Evolutionary conservation across 2,113 vertebrate genomes (phyloP), one percentile per base, ranked within the genome.

Genomic region (Clarias gariepinus): DNA sequence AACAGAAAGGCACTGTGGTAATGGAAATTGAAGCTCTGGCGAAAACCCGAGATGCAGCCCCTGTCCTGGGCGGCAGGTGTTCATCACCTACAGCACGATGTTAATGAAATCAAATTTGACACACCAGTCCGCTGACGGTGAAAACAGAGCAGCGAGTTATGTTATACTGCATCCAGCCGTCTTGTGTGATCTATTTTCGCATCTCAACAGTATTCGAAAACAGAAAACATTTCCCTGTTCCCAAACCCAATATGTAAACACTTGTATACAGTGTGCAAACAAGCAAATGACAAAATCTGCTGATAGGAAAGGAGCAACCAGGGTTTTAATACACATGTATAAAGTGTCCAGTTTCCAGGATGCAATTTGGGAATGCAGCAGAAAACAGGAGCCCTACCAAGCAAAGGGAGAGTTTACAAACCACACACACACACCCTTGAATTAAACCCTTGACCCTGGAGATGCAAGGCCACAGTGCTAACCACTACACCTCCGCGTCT

Each of bases 191-290:
- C 15, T 60, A 76, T n/a, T 73, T 33, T 69, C n/a, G 15, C 4
- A 57, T 52, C 41, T 13, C 73, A 12, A 21, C 47, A 76, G 21
- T 76, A 76, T n/a, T 76, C 73, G 41, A 52, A 76, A 84, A 84
- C 30, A 57, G 25, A 30, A 52, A 18, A 55, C 36, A 33, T 83
- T 28, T 55, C 52, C 66, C 41, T 55, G 55, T 4, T 71, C 66
- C 28, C n/a, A 57, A 74, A 58, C 12, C 68, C 18, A 58, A 58
- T 4, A 84, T n/a, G 74, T 11, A 61, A 41, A 41, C 19, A 73
- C 5, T 33, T 68, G 23, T 73, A n/a, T 12, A 30, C 74, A 18
- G 41, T 33, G 15, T 6, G 18, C 19, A 57, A 25, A 73, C 53
- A 33, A 18, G 0, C 1, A 36, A 58, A 60, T 41, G 18, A 68